These are phyloP conservation scores for Brachionus plicatilis DNA, from an alignment of 1,140 invertebrate species.

Conservation along the genomic window DNA sequence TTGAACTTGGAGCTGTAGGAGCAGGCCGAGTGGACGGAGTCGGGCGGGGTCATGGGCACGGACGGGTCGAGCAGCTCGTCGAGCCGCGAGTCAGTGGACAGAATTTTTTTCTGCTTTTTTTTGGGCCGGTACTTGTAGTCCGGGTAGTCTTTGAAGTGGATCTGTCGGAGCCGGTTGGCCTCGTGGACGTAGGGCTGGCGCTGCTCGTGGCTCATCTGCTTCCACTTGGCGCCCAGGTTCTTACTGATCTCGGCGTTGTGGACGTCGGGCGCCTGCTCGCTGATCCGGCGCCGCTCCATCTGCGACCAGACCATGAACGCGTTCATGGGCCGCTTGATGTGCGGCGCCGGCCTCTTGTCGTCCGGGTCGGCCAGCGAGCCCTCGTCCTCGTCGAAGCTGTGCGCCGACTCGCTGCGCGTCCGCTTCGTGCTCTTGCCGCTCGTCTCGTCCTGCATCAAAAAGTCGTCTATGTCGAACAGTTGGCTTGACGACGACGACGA, in stretches of 20 bases:
- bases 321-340: conserved; percentile 96
- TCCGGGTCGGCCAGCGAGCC: not conserved
- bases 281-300: conserved; percentile 15
- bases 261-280: not conserved
- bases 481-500: not conserved
- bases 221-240: conserved; percentile 18
- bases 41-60: not conserved
- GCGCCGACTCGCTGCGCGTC: not conserved
- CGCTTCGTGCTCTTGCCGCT: not conserved
- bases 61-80: not conserved
- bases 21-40: not conserved
- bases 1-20: conserved; percentile 16
- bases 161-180: conserved; percentile 74
- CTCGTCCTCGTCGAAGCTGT: not conserved
- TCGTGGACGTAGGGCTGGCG: conserved; percentile 85
- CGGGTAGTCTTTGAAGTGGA: conserved; percentile 81
- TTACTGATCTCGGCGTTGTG: conserved; percentile 40
- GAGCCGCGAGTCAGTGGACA: not conserved
- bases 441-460: not conserved
- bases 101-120: conserved; percentile 56
- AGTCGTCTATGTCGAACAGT: not conserved
- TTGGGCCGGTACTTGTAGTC: conserved; percentile 86
- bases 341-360: not conserved
- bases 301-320: conserved; percentile 65
- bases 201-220: conserved; percentile 63